These are phyloP conservation scores for Drosophila parvula DNA, from an alignment of 1,140 invertebrate species.

Conservation along the genomic window DNA sequence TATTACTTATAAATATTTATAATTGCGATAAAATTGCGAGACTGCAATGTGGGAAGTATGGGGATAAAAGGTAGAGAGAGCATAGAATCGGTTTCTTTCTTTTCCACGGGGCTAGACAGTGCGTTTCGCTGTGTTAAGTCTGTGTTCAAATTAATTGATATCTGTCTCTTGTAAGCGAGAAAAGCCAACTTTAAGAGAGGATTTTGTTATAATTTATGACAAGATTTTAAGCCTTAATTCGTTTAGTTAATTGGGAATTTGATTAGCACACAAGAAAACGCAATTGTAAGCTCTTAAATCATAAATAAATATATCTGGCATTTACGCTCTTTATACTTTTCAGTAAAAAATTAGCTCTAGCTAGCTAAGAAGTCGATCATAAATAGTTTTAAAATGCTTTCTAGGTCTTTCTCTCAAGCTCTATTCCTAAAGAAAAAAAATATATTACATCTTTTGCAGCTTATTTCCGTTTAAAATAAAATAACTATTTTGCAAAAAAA, in stretches of 20 bases:
- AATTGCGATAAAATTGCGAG: constrained; percentile 51
- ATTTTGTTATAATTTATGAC: not conserved
- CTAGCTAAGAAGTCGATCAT: no score
- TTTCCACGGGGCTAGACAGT: constrained; percentile 19
- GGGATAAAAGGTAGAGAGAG: not conserved
- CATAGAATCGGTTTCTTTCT: not conserved
- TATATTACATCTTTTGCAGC: not conserved
- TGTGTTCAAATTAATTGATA: constrained; percentile 10
- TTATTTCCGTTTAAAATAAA: not conserved
- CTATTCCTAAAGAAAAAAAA: not conserved
- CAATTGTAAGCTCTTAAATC: no score
- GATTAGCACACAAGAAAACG: no score
- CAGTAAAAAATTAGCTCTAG: no score
- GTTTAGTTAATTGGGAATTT: no score
- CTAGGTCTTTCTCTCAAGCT: no score
- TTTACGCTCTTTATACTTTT: no score
- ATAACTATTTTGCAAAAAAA: not conserved
- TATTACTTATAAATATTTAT: constrained; percentile 67
- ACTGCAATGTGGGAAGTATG: constrained; percentile 30
- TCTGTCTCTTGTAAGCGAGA: not conserved
- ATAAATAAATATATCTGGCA: no score
- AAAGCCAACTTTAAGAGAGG: not conserved
- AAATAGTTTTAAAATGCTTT: no score
- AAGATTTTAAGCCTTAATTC: no score
- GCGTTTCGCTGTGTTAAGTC: constrained; percentile 28